These are phyloP conservation scores for Conus ventricosus DNA, from an alignment of 1,140 invertebrate genomes.

Conservation along the genomic window DNA sequence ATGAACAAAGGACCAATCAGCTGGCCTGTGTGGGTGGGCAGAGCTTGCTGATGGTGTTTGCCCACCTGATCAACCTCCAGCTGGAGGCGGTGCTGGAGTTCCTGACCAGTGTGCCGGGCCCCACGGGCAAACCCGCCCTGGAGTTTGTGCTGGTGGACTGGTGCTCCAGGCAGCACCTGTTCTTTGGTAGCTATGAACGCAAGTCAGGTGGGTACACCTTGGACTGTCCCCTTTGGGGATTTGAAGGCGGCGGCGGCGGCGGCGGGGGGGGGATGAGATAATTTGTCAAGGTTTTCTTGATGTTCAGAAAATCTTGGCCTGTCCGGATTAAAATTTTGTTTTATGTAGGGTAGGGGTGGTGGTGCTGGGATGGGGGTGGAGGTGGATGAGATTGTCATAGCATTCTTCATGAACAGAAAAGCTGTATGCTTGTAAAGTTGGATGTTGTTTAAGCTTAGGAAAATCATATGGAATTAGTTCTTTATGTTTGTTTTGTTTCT, in stretches of 20 bases:
- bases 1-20: conserved; percentile 44
- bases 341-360: too few relatives aligned
- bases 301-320: not conserved
- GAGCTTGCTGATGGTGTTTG: conserved; percentile 86
- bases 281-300: not conserved
- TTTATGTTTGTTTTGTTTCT: too few relatives aligned
- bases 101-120: conserved; percentile 84
- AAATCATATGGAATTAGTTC: too few relatives aligned
- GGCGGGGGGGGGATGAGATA: not conserved
- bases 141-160: conserved; percentile 86
- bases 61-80: conserved; percentile 84
- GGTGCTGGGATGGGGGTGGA: too few relatives aligned
- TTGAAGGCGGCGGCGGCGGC: not conserved
- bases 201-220: conserved; percentile 77
- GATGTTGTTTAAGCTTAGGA: too few relatives aligned
- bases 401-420: too few relatives aligned
- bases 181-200: conserved; percentile 84
- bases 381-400: too few relatives aligned
- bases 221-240: not conserved
- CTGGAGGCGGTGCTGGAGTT: conserved; percentile 86
- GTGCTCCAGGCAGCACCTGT: conserved; percentile 84
- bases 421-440: too few relatives aligned
- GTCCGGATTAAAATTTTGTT: too few relatives aligned
- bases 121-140: conserved; percentile 83
- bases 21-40: conserved; percentile 70